These are phyloP conservation scores for Phocides pigmalion DNA, from an alignment of 1,140 invertebrate genomes.

Conservation along the genomic window DNA sequence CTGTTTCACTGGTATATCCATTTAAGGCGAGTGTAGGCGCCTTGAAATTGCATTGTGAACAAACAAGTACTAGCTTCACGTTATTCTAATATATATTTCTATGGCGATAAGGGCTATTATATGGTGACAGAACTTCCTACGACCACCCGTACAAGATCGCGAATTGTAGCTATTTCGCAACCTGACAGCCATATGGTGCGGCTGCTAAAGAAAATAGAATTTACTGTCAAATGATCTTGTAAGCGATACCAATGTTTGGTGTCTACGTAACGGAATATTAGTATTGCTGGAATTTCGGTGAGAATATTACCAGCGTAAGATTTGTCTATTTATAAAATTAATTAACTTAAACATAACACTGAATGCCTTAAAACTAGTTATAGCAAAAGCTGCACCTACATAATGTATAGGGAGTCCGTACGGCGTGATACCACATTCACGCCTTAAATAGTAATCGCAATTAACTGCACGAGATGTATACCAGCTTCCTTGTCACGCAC, in stretches of 20 bases:
- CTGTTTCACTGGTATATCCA: constrained; percentile 39
- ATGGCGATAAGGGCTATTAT: constrained; percentile 16
- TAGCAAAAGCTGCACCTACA: too few relatives aligned
- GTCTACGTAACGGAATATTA: background rate
- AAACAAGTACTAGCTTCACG: background rate
- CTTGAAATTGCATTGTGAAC: constrained; percentile 30
- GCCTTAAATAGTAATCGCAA: too few relatives aligned
- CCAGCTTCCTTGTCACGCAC: too few relatives aligned
- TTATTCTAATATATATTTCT: constrained; percentile 21
- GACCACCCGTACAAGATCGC: constrained; percentile 24
- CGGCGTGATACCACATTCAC: too few relatives aligned
- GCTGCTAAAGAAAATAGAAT: background rate
- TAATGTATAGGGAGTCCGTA: too few relatives aligned
- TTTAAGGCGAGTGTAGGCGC: constrained; percentile 41
- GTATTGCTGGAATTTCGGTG: constrained; percentile 4
- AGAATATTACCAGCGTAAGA: background rate
- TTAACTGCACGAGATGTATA: too few relatives aligned
- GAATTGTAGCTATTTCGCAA: constrained; percentile 33
- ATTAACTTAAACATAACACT: too few relatives aligned
- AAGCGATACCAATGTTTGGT: background rate
- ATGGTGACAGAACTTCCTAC: constrained; percentile 13
- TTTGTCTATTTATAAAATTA: too few relatives aligned
- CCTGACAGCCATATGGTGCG: constrained; percentile 32
- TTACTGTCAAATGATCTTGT: constrained; percentile 8
- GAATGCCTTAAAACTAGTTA: too few relatives aligned